Base-by-base conservation (phyloP, 37 sponge, comb jelly and placozoan species). In the Cliona cf. orientalis region DNA sequence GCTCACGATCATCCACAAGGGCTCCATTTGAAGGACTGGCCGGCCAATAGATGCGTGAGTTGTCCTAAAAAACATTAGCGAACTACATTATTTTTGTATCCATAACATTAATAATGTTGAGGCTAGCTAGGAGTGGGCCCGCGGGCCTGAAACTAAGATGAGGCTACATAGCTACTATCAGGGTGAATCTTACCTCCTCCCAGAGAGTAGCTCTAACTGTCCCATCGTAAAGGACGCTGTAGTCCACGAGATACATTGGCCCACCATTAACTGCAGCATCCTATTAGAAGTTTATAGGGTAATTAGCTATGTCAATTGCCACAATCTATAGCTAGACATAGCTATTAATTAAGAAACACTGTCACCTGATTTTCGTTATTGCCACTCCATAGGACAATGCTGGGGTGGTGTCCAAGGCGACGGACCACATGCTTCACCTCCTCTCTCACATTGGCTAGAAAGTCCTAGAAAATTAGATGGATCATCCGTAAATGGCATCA, bases 361-460 rank as follows among this genome's bases (percentile, higher is more conserved):
- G n/a, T n/a, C 2, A 89, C 94, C 76, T 97, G 93, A 69, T 99
- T 99, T 49, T 99, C 99, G 75, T 98, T 98, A 91, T 98, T 98
- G 7, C 99, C 99, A 82, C 99, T 96, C 92, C 97, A 93, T 57
- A 98, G 87, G 1, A 95, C 87, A 65, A 98, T 86, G 62, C 87
- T 82, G 40, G 97, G 89, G 46, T 98, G 97, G 63, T 89, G 81
- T 1, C 80, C 81, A 2, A 99, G 76, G 49, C 97, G 63, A 2
- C 92, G 65, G 17, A 92, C 92, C 36, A 90, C 84, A 68, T 94
- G 74, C 28, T 55, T 82, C 11, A 89, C 90, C 66, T 96, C 97
- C 11, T 75, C 86, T 35, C 68, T 41, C 5, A 99, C 95, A 71
- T 93, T 92, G 19, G 35, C 76, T 23, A 99, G 87, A 62, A 96